A percentile compares a stretch with the other conserved stretches of the same genome.
Evolutionary conservation across 2,113 vertebrate genomes (phyloP).

Genomic region (Puma concolor): DNA sequence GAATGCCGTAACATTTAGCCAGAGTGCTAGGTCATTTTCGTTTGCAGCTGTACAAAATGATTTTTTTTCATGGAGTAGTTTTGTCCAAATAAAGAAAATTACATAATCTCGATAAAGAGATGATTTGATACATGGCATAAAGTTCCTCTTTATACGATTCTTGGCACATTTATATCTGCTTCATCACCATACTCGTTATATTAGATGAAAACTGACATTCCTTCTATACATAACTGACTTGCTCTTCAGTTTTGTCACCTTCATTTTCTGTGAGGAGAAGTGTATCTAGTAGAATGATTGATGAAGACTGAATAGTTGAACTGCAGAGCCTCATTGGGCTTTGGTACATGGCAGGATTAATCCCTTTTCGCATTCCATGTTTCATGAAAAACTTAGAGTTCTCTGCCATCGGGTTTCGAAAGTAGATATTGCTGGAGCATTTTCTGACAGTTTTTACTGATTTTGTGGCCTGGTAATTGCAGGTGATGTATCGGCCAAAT

Average conservation of each 20-base stretch:
- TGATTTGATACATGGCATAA: constrained; percentile 67
- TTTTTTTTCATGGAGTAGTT: constrained; percentile 37
- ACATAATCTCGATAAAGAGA: constrained; percentile 57
- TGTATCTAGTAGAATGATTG: constrained; percentile 89
- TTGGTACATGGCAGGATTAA: constrained; percentile 91
- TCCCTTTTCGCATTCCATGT: constrained; percentile 92
- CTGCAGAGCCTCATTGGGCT: constrained; percentile 89
- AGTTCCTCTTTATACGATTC: constrained; percentile 77
- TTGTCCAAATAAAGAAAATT: constrained; percentile 63
- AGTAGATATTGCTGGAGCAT: constrained; percentile 88
- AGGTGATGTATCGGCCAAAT: constrained; percentile 95
- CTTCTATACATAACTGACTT: constrained; percentile 91
- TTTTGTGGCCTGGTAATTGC: constrained; percentile 89
- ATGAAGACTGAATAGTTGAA: constrained; percentile 87
- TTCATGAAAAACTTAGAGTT: constrained; percentile 95
- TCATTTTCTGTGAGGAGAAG: constrained; percentile 92
- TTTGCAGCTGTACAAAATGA: constrained; percentile 69
- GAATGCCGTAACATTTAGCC: constrained; percentile 66
- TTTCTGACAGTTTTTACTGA: constrained; percentile 84
- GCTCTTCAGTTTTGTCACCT: constrained; percentile 90
- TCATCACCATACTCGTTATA: constrained; percentile 38
- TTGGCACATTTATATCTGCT: constrained; percentile 64
- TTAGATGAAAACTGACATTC: not conserved
- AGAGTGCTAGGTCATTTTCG: constrained; percentile 61
- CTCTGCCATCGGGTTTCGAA: constrained; percentile 90